Percentiles rank a stretch among this genome's conserved stretches.
Evolutionary conservation across 2,888 invertebrate species (phyloP).

Genomic region (Boloria selene): DNA sequence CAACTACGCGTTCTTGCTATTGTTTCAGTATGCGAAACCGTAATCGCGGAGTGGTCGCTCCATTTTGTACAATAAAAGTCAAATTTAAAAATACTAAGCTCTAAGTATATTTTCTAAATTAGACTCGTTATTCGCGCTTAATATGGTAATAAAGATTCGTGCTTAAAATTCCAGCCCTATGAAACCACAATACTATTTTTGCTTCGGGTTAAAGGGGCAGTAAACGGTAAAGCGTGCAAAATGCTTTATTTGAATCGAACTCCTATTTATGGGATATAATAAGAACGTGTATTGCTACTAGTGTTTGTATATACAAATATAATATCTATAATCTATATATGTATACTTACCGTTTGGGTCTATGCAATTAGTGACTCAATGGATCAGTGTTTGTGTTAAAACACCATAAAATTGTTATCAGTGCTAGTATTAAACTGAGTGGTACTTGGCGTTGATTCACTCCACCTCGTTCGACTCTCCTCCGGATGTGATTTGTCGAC

Average conservation of each 20-base stretch:
- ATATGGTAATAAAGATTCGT: slow-evolving; percentile 42
- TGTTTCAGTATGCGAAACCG: slow-evolving; percentile 72
- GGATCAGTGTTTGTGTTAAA: slow-evolving; percentile 49
- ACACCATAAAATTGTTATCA: slow-evolving; percentile 61
- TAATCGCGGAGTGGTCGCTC: slow-evolving; percentile 67
- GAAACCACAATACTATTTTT: slow-evolving; percentile 54
- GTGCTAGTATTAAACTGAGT: slow-evolving; percentile 55
- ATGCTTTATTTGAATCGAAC: slow-evolving; percentile 41
- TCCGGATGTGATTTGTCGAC: slow-evolving; percentile 82
- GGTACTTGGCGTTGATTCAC: slow-evolving; percentile 68
- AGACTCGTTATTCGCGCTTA: slow-evolving; percentile 27
- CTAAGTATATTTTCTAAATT: neutral
- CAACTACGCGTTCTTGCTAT: slow-evolving; percentile 62
- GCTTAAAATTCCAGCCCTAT: slow-evolving; percentile 47
- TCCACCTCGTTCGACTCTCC: slow-evolving; percentile 61
- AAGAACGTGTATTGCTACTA: slow-evolving; percentile 33
- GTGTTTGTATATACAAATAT: slow-evolving; percentile 21
- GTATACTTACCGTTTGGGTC: slow-evolving; percentile 18
- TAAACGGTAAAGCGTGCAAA: slow-evolving; percentile 48
- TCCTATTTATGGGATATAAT: slow-evolving; percentile 35
- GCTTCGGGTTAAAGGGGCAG: slow-evolving; percentile 45
- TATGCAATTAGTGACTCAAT: slow-evolving; percentile 39
- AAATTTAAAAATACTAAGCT: neutral
- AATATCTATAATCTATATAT: neutral
- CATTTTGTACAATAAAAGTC: slow-evolving; percentile 43